A percentile compares a stretch with the other conserved stretches of the same genome.
Conservation (phyloP, 2,797 vertebrate species). For the Melanotaenia pygmaea region DNA sequence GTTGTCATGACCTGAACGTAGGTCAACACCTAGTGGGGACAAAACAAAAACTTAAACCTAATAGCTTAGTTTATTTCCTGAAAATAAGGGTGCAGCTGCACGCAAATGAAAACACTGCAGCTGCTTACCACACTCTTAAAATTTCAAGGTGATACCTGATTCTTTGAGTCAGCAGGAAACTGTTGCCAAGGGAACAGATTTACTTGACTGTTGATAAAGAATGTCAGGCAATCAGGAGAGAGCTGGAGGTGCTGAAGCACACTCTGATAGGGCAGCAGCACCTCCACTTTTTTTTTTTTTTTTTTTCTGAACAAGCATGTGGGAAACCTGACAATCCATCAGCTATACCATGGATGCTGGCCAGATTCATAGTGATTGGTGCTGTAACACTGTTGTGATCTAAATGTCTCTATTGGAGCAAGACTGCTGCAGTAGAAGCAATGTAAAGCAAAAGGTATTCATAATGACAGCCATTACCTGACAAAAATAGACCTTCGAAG, state of each 20-base stretch:
- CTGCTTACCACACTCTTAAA: slow-evolving; percentile 66
- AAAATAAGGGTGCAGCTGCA: slow-evolving; percentile 54
- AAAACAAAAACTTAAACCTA: slow-evolving; percentile 38
- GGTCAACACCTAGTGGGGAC: slow-evolving; percentile 13
- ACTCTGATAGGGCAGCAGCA: slow-evolving; percentile 63
- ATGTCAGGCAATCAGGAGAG: slow-evolving; percentile 80
- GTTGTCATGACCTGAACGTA: slow-evolving; percentile 47
- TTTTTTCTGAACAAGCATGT: slow-evolving; percentile 30
- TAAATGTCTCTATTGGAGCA: slow-evolving; percentile 41
- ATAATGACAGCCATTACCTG: slow-evolving; percentile 70
- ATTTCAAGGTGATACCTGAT: slow-evolving; percentile 80
- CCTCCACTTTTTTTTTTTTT: slow-evolving; percentile 49
- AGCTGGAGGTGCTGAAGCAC: slow-evolving; percentile 70
- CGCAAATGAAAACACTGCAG: slow-evolving; percentile 60
- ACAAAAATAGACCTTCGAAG: slow-evolving; percentile 70
- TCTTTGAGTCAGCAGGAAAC: slow-evolving; percentile 78
- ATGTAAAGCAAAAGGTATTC: slow-evolving; percentile 56
- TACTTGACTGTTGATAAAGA: slow-evolving; percentile 82
- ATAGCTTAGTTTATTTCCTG: slow-evolving; percentile 36
- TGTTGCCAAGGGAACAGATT: slow-evolving; percentile 82
- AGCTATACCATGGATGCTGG: slow-evolving; percentile 34
- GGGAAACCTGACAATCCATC: slow-evolving; percentile 63
- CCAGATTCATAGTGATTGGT: slow-evolving; percentile 42
- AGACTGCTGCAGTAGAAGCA: slow-evolving; percentile 17
- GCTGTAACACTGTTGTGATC: slow-evolving; percentile 12